Base-by-base conservation (phyloP, 2,113 vertebrate species). In the Takifugu bimaculatus region DNA sequence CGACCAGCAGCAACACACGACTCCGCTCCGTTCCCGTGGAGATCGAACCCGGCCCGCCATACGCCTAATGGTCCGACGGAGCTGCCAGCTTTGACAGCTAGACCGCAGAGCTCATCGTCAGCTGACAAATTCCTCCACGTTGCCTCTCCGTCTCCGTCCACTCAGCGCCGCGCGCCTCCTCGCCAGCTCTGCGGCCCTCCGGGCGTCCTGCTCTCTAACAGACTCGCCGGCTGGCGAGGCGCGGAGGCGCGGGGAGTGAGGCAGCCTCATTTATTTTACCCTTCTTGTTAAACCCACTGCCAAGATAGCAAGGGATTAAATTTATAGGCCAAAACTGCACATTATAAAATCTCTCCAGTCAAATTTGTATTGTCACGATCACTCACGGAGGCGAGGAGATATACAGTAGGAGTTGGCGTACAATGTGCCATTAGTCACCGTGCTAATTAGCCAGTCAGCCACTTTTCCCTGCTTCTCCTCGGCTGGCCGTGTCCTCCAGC, bases 11-110 rank as follows among this genome's bases (percentile, higher is more conserved):
- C 26, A 50, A 28, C 53, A 14, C 25, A 14, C 43, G 11, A 49
- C 42, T 48, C 69, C 13, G 72, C 44, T 44, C 56, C 14, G 53
- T 57, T 56, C 26, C n/a, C 69, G 71, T 75, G 25, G 35, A 70
- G n/a, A 48, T 75, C 54, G 65, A 58, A 77, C 60, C 76, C 77
- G 72, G 78, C 87, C 49, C 58, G 50, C 4, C 32, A 71, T 20
- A 20, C 20, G 58, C 62, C 32, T 73, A 68, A 80, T 73, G 68
- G 52, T 54, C 60, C 54, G 53, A 61, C 65, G 66, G 56, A 51
- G 51, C 51, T 77, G 73, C 62, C 80, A 75, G 58, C 72, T 61
- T 57, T 72, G 70, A 59, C 57, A 65, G 63, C 68, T 50, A 47
- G 53, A 26, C 59, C 60, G 54, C 45, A 58, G 56, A 42, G 14